phyloP scores from a whole-genome alignment of 2,797 vertebrate genomes.

The Cossypha heuglini region DNA sequence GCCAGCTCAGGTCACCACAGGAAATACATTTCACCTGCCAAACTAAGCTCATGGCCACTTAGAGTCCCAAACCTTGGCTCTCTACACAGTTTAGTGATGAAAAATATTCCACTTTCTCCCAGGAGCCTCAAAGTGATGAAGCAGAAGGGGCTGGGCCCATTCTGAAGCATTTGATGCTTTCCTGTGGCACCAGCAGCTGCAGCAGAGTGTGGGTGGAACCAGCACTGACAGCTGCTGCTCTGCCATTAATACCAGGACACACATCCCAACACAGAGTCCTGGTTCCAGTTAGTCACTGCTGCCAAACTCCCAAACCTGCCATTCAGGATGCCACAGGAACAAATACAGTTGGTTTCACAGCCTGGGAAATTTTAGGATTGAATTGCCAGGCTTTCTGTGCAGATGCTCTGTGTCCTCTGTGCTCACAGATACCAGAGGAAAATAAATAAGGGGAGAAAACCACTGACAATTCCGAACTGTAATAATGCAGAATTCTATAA shows the following conservation, averaged over 20 bases:
- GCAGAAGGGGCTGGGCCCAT: background rate
- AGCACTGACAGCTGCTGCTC: background rate
- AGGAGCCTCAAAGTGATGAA: background rate
- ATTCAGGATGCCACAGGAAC: background rate
- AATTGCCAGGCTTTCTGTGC: background rate
- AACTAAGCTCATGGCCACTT: background rate
- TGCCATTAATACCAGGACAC: background rate
- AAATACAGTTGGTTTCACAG: background rate
- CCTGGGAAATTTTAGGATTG: background rate
- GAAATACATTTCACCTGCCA: background rate
- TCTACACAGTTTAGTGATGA: background rate
- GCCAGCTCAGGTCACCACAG: background rate
- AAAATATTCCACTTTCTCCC: background rate
- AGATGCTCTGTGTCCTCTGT: background rate
- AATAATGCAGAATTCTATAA: slow-evolving; percentile 28
- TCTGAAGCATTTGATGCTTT: background rate
- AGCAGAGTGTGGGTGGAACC: background rate
- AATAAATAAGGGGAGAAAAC: background rate
- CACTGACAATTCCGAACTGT: background rate
- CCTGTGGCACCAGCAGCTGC: background rate
- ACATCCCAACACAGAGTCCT: background rate
- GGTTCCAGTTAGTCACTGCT: background rate
- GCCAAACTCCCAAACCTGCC: background rate
- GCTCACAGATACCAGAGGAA: background rate
- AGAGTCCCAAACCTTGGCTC: background rate